phyloP scores from a whole-genome alignment of 2,888 invertebrate species.

The Drosophila seclusa region DNA sequence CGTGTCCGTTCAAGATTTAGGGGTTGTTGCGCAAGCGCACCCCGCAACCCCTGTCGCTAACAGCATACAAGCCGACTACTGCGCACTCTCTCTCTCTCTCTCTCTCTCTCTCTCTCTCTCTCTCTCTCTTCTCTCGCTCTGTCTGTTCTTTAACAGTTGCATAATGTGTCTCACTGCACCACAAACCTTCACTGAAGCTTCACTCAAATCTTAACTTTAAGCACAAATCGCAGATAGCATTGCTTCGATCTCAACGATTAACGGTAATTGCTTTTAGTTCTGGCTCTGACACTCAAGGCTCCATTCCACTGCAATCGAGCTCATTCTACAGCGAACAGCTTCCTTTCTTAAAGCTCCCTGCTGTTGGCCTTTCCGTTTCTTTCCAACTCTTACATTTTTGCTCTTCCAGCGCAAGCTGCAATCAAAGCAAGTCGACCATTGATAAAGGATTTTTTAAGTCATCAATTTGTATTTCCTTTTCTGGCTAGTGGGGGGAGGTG shows the following conservation, averaged over 20 bases:
- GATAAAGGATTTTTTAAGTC: not conserved
- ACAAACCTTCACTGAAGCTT: not conserved
- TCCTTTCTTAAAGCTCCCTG: not conserved
- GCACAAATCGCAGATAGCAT: not conserved
- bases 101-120: not conserved
- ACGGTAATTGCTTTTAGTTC: too few relatives aligned
- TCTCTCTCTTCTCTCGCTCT: not conserved
- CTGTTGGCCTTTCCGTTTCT: not conserved
- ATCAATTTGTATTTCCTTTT: not conserved
- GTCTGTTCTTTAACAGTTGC: not conserved
- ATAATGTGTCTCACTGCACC: not conserved
- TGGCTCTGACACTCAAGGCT: not conserved
- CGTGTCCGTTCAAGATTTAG: slow-evolving; percentile 29
- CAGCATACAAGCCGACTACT: slow-evolving; percentile 14
- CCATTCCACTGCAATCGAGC: not conserved
- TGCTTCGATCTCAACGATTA: not conserved
- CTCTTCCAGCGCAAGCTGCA: not conserved
- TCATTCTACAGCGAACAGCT: not conserved
- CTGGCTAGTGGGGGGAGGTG: fast-evolving
- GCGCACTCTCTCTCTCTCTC: slow-evolving; percentile 15
- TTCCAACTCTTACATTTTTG: not conserved
- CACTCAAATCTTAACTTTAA: not conserved
- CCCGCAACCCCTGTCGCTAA: slow-evolving; percentile 20
- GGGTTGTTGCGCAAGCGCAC: slow-evolving; percentile 77
- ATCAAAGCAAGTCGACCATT: not conserved